Percentiles rank a stretch among this genome's conserved stretches.
phyloP scores from a whole-genome alignment of 2,797 vertebrate species.

The Strix occidentalis region DNA sequence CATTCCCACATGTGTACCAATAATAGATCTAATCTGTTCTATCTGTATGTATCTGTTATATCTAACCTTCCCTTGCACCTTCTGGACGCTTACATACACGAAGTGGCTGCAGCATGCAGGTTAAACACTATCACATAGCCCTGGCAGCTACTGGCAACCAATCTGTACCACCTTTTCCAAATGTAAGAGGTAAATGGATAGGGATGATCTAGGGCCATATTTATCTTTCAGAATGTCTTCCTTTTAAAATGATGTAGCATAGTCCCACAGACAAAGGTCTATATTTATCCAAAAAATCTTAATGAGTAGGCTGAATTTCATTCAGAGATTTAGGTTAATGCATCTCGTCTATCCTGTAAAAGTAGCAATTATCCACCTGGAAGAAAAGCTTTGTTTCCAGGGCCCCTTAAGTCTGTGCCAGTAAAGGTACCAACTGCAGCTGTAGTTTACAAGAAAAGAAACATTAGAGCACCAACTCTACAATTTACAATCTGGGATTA shows the following conservation, averaged over 20 bases:
- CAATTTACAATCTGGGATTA: not conserved
- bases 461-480: not conserved
- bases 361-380: not conserved
- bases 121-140: not conserved
- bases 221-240: not conserved
- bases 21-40: not conserved
- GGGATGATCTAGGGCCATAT: not conserved
- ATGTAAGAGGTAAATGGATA: not conserved
- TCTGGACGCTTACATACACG: not conserved
- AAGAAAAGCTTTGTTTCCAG: not conserved
- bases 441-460: not conserved
- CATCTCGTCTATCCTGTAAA: slow-evolving; percentile 2
- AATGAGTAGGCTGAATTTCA: not conserved
- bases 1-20: not conserved
- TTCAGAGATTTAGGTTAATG: not conserved
- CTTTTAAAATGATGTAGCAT: not conserved
- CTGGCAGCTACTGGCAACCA: not conserved
- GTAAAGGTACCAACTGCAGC: not conserved
- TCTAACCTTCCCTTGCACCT: not conserved
- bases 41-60: too few relatives aligned
- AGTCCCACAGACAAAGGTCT: not conserved
- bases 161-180: not conserved
- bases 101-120: not conserved
- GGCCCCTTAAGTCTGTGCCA: not conserved
- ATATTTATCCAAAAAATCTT: not conserved